Evolutionary conservation across 2,113 vertebrate genomes (phyloP), one percentile per base, ranked within the genome.

Genomic region (Chrysemys picta): DNA sequence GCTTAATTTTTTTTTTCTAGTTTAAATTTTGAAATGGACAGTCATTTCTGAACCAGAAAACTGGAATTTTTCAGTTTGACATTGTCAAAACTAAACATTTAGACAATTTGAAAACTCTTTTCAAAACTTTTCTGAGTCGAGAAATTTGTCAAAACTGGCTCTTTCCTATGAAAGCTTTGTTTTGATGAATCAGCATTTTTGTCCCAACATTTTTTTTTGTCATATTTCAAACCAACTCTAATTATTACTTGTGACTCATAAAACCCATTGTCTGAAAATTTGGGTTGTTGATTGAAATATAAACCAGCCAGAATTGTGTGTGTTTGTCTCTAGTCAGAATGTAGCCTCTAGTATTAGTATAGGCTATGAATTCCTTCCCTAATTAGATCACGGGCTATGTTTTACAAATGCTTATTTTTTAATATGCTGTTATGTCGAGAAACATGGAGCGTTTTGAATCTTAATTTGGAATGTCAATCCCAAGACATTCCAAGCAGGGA

Each of bases 361-460:
- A 93, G 79, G 25, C 69, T 91, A 5, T 57, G 27, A 14, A 16
- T 84, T 88, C 83, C 88, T 80, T 45, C 69, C 47, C 69, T 89
- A 83, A 54, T 90, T 89, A 38, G 76, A 13, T 90, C 59, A 82
- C n/a, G 49, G 42, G 38, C 31, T 82, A 38, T 72, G 38, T 79
- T 89, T 94, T 83, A 22, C 35, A 57, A 6, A 84, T 72, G n/a
- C 80, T 92, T 81, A 89, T 47, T 19, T 94, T 89, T 94, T 81
- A 93, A 52, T 54, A 54, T 52, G 45, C 56, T 19, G n/a, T 76
- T 86, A 47, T 89, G 76, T 50, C 27, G 79, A 84, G 69, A 81
- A 93, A 90, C 76, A 47, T 50, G 22, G 86, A 85, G 49, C 42
- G 12, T 21, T 79, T 42, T 88, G 53, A 21, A 85, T 91, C 65